phyloP scores from a whole-genome alignment of 2,113 vertebrate species.

The Choloepus hoffmanni region DNA sequence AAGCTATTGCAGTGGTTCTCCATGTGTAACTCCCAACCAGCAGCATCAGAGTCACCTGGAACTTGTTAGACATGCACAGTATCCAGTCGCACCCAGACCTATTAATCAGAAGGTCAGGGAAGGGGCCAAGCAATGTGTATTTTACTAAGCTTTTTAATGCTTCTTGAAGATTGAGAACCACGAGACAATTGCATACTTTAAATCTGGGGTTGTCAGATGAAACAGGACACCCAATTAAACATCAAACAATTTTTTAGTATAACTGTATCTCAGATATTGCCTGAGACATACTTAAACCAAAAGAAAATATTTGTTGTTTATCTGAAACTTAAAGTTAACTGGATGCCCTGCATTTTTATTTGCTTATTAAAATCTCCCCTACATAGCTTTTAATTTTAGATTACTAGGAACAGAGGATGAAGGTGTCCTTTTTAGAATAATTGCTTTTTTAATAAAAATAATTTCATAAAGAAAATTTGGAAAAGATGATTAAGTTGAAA shows the following conservation, averaged over 20 bases:
- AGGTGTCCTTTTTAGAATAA: neutral
- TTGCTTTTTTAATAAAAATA: neutral
- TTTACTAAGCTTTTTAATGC: neutral
- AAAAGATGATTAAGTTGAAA: neutral
- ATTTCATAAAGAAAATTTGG: neutral
- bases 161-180: neutral
- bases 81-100: neutral
- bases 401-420: neutral
- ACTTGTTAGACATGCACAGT: neutral
- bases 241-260: neutral
- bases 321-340: neutral
- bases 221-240: neutral
- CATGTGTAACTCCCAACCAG: neutral
- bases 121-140: neutral
- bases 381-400: neutral
- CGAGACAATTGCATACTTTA: neutral
- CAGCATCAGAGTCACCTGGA: neutral
- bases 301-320: neutral
- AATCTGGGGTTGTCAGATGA: neutral
- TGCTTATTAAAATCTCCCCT: neutral
- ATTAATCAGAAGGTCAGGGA: neutral
- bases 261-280: neutral
- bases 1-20: neutral
- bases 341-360: neutral
- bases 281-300: neutral